Conservation (phyloP, 2,888 invertebrate genomes). For the Patella depressa region DNA sequence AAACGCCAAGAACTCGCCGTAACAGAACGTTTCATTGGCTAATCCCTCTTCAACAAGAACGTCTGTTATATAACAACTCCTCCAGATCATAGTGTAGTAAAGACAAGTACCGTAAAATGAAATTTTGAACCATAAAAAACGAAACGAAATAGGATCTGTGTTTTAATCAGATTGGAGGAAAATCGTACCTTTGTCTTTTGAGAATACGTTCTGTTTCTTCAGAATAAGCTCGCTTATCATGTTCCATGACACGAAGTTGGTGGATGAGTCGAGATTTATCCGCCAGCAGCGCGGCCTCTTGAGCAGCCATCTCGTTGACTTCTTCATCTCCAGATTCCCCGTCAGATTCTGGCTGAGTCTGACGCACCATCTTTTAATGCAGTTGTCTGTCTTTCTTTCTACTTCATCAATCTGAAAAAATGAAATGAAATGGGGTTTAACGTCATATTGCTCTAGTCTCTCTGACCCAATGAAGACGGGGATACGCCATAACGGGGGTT, state of each 20-base stretch:
- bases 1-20: too few relatives aligned
- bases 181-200: constrained; percentile 68
- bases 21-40: too few relatives aligned
- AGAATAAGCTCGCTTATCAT: constrained; percentile 79
- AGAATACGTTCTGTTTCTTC: constrained; percentile 78
- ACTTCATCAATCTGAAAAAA: background rate
- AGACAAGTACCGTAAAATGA: background rate
- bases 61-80: background rate
- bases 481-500: too few relatives aligned
- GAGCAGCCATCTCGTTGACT: constrained; percentile 39
- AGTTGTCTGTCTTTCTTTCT: background rate
- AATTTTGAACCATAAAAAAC: background rate
- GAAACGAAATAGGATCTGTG: background rate
- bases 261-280: constrained; percentile 84
- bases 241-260: constrained; percentile 86
- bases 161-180: background rate
- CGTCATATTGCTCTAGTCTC: too few relatives aligned
- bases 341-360: background rate
- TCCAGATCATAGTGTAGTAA: background rate
- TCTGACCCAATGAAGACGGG: too few relatives aligned
- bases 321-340: constrained; percentile 10
- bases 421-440: too few relatives aligned
- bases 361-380: background rate
- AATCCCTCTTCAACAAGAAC: too few relatives aligned
- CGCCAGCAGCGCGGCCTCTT: constrained; percentile 75